Evolutionary conservation across 2,797 vertebrate genomes (phyloP).

Genomic region (Girardinus metallicus): DNA sequence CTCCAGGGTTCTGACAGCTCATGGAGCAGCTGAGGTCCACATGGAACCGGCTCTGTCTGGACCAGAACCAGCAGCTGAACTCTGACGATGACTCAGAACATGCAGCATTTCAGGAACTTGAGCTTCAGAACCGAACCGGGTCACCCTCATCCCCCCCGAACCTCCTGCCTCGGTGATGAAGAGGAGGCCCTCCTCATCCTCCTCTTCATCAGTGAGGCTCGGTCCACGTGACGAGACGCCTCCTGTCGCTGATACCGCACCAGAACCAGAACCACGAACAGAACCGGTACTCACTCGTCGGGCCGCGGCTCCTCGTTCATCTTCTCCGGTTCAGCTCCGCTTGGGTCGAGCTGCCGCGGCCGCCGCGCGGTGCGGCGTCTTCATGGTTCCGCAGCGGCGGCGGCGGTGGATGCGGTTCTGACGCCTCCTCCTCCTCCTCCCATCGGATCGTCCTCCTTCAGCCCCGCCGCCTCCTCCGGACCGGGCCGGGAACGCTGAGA

Average conservation of each 20-base stretch:
- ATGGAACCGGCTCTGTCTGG: neutral
- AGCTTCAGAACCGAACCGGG: neutral
- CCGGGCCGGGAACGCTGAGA: conserved; percentile 40
- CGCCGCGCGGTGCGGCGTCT: conserved; percentile 65
- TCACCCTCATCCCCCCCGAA: neutral
- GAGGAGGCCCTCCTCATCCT: neutral
- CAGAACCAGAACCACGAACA: neutral
- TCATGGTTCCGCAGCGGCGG: conserved; percentile 66
- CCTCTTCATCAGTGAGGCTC: neutral
- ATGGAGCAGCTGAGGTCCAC: neutral
- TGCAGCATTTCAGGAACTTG: neutral
- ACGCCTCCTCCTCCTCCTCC: neutral
- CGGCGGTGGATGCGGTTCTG: conserved; percentile 13
- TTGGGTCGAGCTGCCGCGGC: conserved; percentile 59
- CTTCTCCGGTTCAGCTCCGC: conserved; percentile 75
- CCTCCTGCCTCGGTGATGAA: neutral
- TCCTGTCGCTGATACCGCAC: neutral
- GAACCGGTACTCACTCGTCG: conserved; percentile 78
- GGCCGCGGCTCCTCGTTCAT: conserved; percentile 82
- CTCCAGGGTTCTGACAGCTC: neutral
- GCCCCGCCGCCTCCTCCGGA: conserved; percentile 42
- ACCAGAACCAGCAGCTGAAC: neutral
- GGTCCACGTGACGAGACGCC: neutral
- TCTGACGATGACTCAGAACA: conserved; percentile 4
- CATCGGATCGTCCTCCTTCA: conserved; percentile 20